A percentile compares a stretch with the other conserved stretches of the same genome.
These are phyloP conservation scores for Noturus placidus DNA, from an alignment of 2,113 vertebrate genomes.

Conservation along the genomic window DNA sequence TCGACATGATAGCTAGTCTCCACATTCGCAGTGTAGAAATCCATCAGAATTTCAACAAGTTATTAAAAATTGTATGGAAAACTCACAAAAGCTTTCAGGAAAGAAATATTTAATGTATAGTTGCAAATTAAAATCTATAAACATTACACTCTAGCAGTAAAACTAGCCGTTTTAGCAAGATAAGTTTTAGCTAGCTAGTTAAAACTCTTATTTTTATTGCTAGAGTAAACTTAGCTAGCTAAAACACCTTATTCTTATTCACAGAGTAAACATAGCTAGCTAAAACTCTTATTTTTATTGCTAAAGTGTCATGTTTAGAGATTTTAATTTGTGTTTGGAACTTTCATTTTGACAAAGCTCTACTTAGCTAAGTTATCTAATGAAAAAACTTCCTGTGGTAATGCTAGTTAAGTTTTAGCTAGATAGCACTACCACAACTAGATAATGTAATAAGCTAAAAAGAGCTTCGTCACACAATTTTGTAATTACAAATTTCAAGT, in stretches of 20 bases:
- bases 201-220: too few relatives aligned
- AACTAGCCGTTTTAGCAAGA: not conserved
- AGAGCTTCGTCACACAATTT: too few relatives aligned
- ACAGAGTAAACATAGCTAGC: too few relatives aligned
- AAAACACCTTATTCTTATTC: too few relatives aligned
- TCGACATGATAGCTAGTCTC: not conserved
- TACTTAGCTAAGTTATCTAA: too few relatives aligned
- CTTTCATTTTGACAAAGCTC: too few relatives aligned
- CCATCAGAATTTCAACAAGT: not conserved
- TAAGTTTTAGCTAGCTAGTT: too few relatives aligned
- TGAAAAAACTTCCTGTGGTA: too few relatives aligned
- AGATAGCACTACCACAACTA: not conserved
- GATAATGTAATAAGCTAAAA: not conserved
- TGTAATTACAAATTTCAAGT: too few relatives aligned
- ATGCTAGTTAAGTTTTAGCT: not conserved
- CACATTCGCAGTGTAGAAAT: not conserved
- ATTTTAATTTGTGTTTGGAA: too few relatives aligned
- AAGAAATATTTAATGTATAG: not conserved
- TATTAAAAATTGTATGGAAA: not conserved
- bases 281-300: too few relatives aligned
- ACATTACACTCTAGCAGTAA: not conserved
- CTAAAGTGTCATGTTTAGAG: too few relatives aligned
- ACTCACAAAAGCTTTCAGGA: not conserved
- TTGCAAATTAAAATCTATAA: not conserved
- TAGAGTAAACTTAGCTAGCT: not conserved